Percentiles rank a stretch among this genome's conserved stretches.
Evolutionary conservation across 2,797 vertebrate genomes (phyloP).

Genomic region (Enoplosus armatus): DNA sequence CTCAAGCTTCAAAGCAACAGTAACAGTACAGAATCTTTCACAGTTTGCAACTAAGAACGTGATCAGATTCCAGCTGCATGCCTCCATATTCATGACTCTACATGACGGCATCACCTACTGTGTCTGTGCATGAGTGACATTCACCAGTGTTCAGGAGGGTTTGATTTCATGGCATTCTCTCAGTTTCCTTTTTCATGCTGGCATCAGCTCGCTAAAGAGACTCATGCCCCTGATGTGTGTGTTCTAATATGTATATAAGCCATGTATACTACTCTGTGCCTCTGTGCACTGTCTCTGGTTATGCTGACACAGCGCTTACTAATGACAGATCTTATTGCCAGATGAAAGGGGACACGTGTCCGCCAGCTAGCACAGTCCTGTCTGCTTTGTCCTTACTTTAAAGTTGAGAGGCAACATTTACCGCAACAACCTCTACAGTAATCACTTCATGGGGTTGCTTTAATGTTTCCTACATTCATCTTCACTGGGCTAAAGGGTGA

Average conservation of each 20-base stretch:
- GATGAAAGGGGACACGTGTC: constrained; percentile 47
- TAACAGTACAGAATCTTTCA: constrained; percentile 26
- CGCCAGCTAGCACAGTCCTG: constrained; percentile 13
- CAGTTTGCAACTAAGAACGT: constrained; percentile 38
- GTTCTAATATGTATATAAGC: constrained; percentile 32
- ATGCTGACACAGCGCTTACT: constrained; percentile 55
- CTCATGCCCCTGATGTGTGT: constrained; percentile 7
- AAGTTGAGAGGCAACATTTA: constrained; percentile 28
- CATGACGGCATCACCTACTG: constrained; percentile 50
- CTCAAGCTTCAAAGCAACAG: constrained; percentile 28
- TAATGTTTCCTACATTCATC: not conserved
- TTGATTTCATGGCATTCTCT: constrained; percentile 42
- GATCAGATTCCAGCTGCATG: constrained; percentile 66
- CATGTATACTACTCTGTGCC: not conserved
- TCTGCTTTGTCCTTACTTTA: constrained; percentile 34
- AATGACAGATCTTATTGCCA: constrained; percentile 44
- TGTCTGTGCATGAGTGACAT: constrained; percentile 51
- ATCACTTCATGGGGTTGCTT: constrained; percentile 9
- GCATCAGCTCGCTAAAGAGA: constrained; percentile 36
- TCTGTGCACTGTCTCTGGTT: constrained; percentile 16
- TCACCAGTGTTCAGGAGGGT: constrained; percentile 29
- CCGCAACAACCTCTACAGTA: constrained; percentile 1
- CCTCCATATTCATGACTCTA: constrained; percentile 67
- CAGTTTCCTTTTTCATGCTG: constrained; percentile 26
- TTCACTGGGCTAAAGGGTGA: not conserved